Base-by-base conservation (phyloP, 2,113 vertebrate species). In the Brachypteracias leptosomus region DNA sequence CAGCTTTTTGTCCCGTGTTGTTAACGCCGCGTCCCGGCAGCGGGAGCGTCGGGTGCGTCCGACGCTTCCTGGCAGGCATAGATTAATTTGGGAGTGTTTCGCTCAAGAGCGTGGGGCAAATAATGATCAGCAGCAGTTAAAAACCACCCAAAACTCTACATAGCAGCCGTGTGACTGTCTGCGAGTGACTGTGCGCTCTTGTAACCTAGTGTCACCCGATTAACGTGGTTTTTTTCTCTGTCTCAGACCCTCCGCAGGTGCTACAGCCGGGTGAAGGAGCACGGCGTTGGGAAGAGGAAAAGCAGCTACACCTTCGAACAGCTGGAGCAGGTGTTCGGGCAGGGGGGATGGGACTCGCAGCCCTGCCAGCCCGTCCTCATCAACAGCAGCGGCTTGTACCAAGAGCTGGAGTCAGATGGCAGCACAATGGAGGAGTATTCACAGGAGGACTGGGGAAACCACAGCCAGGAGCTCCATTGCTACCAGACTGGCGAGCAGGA, bases 281-380 rank as follows among this genome's bases (percentile, higher is more conserved):
- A 99, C 2, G 99, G 99, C 65, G 99, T 99, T 0, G 99, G 99
- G 29, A 99, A 99, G 95, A 98, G 99, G 97, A 99, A 99, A 98
- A 99, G 99, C 98, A 99, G 99, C 98, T 99, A 99, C 98, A 99
- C 99, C 0, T 99, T 99, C 19, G 99, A 99, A 74, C 99, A 99
- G 98, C 99, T 99, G 98, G 99, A 99, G 98, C 99, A 99, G 96
- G 99, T 99, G 90, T 99, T 99, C 51, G 99, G 99, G 47, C 99
- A 99, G 97, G 99, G 99, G 46, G 99, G 99, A 97, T 99, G 99
- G 99, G 99, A 99, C 92, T 98, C 99, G 76, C 99, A 99, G 97
- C 98, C 98, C 97, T 99, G 99, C 95, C 99, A 99, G 92, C 99
- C 99, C 0, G 99, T 99, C 90, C 98, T 99, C 92, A 99, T 99